Evolutionary conservation across 2,113 vertebrate species (phyloP).

Genomic region (Syngnathus typhle): DNA sequence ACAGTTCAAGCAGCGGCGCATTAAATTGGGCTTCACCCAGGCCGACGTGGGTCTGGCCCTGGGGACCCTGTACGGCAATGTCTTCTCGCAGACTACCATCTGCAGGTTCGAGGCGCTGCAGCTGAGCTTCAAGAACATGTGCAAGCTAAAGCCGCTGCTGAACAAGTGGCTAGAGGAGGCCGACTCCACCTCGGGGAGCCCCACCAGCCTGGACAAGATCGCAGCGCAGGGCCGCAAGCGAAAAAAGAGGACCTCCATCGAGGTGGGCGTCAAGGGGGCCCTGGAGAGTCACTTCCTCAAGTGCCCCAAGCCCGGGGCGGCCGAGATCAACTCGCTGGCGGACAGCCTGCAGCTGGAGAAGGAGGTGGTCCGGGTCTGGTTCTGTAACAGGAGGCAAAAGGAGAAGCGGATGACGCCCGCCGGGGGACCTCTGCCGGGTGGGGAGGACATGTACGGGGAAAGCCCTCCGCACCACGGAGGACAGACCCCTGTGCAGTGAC

Average conservation of each 20-base stretch:
- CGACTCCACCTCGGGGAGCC: slow-evolving; percentile 95
- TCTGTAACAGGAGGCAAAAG: slow-evolving; percentile 99
- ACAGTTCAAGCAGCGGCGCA: slow-evolving; percentile 96
- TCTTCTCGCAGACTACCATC: slow-evolving; percentile 98
- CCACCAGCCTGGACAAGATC: slow-evolving; percentile 98
- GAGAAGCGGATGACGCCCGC: slow-evolving; percentile 98
- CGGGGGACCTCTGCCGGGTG: slow-evolving; percentile 86
- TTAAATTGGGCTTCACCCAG: slow-evolving; percentile 97
- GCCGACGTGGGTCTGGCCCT: slow-evolving; percentile 97
- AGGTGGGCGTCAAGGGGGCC: slow-evolving; percentile 98
- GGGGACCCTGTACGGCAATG: slow-evolving; percentile 95
- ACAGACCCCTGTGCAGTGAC: slow-evolving; percentile 97
- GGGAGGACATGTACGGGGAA: slow-evolving; percentile 97
- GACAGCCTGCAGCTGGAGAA: slow-evolving; percentile 98
- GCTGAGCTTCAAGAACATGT: slow-evolving; percentile 99
- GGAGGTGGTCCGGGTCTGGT: slow-evolving; percentile 99
- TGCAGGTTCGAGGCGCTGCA: slow-evolving; percentile 99
- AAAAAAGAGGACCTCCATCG: slow-evolving; percentile 98
- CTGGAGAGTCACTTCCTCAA: slow-evolving; percentile 99
- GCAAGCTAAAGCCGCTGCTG: slow-evolving; percentile 97
- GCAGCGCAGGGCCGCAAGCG: slow-evolving; percentile 95
- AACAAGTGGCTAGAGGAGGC: slow-evolving; percentile 99
- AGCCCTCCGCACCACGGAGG: slow-evolving; percentile 94
- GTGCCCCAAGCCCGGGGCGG: slow-evolving; percentile 94
- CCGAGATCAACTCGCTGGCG: slow-evolving; percentile 94